A percentile compares a stretch with the other conserved stretches of the same genome.
Conservation (phyloP, 2,888 invertebrate species). For the Gnatocerus cornutus region DNA sequence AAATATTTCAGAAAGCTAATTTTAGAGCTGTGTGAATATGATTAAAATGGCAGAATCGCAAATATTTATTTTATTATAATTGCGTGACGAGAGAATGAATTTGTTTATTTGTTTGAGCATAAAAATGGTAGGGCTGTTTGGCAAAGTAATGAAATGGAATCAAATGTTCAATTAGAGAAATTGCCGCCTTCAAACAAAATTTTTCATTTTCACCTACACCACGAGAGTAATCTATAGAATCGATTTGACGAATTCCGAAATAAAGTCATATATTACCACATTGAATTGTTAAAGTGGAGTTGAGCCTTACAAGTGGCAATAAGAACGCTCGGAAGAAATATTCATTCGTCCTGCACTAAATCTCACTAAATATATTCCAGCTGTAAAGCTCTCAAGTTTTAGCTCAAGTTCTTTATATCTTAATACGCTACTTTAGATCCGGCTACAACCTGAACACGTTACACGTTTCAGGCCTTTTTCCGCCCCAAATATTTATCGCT, state of each 20-base stretch:
- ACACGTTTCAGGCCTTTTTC: conserved; percentile 36
- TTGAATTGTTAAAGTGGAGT: conserved; percentile 35
- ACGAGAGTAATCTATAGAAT: neutral
- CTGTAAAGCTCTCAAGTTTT: conserved; percentile 53
- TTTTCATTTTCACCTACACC: too few species aligned
- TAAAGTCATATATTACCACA: conserved; percentile 6
- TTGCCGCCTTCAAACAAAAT: too few species aligned
- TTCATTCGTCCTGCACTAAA: conserved; percentile 51
- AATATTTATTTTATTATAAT: conserved; percentile 47
- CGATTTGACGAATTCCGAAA: conserved; percentile 4
- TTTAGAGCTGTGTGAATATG: conserved; percentile 21
- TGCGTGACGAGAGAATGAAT: conserved; percentile 15
- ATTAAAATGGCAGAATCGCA: conserved; percentile 23
- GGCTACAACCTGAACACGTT: conserved; percentile 40
- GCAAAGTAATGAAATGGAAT: too few species aligned
- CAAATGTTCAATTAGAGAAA: too few species aligned
- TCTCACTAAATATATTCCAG: conserved; percentile 55
- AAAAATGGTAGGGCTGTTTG: too few species aligned
- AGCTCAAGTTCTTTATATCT: conserved; percentile 52
- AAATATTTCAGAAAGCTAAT: conserved; percentile 24
- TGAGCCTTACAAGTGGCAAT: conserved; percentile 49
- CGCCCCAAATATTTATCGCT: conserved; percentile 37
- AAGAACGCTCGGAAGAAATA: conserved; percentile 51
- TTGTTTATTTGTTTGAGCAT: conserved; percentile 44
- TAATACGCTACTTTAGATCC: conserved; percentile 45